Conservation (phyloP, 2,797 vertebrate species). For the Perdix hodgsoniae region DNA sequence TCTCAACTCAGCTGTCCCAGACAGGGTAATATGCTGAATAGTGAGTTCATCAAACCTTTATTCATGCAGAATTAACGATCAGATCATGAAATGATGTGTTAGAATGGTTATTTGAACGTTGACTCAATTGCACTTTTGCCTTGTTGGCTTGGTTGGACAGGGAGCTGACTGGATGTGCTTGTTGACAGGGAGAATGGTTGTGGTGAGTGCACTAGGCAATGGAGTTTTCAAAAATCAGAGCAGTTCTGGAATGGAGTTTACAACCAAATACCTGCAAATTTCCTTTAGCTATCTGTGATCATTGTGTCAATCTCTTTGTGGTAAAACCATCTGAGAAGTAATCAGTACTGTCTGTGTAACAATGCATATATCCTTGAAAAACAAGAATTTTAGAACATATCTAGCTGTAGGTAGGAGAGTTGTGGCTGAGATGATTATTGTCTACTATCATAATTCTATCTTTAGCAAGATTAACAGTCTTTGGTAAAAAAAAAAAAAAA, state of each 20-base stretch:
- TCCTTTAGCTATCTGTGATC: neutral
- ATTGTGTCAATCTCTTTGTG: neutral
- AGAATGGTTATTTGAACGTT: neutral
- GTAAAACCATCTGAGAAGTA: neutral
- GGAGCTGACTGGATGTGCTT: neutral
- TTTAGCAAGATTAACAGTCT: neutral
- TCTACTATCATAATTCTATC: neutral
- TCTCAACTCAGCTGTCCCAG: neutral
- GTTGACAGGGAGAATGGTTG: rapidly evolving
- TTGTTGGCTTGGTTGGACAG: neutral
- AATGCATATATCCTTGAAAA: neutral
- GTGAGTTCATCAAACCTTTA: neutral
- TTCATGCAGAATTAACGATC: neutral
- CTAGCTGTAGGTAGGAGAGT: neutral
- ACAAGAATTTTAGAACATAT: neutral
- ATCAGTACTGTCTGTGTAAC: neutral
- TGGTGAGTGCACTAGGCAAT: neutral
- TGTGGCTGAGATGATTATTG: neutral
- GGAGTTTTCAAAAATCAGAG: neutral
- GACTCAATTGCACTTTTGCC: neutral
- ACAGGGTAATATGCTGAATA: neutral
- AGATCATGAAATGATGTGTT: neutral
- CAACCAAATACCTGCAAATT: neutral
- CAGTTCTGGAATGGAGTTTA: neutral
- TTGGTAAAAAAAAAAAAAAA: neutral